Conservation (phyloP, 2,113 vertebrate species). For the Fulica atra region DNA sequence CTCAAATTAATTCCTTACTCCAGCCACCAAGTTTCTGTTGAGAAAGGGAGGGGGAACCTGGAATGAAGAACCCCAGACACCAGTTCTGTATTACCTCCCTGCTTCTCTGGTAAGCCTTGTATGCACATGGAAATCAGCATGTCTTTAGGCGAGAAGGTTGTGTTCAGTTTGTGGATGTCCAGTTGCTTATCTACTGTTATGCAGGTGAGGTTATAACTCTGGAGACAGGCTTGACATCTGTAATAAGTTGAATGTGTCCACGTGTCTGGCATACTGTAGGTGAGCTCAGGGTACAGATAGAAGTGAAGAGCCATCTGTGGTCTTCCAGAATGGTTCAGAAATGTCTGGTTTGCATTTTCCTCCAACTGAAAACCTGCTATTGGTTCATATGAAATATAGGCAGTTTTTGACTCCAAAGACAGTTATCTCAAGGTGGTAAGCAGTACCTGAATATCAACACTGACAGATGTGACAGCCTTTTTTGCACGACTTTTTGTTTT, state of each 20-base stretch:
- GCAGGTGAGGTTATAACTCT: not conserved
- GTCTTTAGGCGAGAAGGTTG: not conserved
- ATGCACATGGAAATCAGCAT: not conserved
- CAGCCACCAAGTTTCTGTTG: not conserved
- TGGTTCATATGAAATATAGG: not conserved
- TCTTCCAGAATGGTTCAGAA: not conserved
- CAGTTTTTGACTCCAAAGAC: not conserved
- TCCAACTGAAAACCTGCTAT: not conserved
- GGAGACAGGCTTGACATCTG: not conserved
- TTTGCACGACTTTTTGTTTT: not conserved
- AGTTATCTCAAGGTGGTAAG: not conserved
- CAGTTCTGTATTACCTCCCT: not conserved
- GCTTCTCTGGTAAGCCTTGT: not conserved
- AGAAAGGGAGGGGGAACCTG: not conserved
- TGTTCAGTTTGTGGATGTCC: not conserved
- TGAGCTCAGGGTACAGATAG: not conserved
- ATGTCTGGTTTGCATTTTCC: not conserved
- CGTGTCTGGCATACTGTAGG: not conserved
- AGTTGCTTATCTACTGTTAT: not conserved
- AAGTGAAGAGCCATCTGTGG: not conserved
- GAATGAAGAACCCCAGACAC: fast-evolving
- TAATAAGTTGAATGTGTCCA: not conserved
- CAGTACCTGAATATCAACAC: not conserved
- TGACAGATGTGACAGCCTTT: not conserved
- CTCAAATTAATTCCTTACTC: not conserved